A percentile compares a stretch with the other conserved stretches of the same genome.
These are phyloP conservation scores for Bradypus variegatus DNA, from an alignment of 2,797 vertebrate species.

Conservation along the genomic window DNA sequence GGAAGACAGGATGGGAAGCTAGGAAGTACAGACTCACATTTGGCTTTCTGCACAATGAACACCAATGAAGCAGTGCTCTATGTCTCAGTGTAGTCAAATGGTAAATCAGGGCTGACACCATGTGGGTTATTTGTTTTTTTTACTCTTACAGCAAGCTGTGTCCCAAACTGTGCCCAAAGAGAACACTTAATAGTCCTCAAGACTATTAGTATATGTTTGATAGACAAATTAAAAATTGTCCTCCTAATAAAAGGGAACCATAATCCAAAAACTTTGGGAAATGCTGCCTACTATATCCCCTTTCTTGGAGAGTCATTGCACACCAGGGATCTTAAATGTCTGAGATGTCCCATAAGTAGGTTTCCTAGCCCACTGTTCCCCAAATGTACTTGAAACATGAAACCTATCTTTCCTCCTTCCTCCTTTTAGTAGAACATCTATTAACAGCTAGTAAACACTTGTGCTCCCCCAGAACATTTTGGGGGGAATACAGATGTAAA, in stretches of 20 bases:
- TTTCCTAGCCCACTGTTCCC: background rate
- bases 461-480: background rate
- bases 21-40: background rate
- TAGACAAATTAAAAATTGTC: background rate
- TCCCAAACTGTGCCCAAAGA: background rate
- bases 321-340: background rate
- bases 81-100: background rate
- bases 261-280: background rate
- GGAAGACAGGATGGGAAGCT: background rate
- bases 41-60: background rate
- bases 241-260: background rate
- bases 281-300: background rate
- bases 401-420: background rate
- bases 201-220: background rate
- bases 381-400: background rate
- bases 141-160: background rate
- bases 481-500: background rate
- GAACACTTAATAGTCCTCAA: background rate
- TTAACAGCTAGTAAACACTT: background rate
- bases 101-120: background rate
- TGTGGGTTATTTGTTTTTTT: background rate
- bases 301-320: background rate
- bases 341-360: background rate
- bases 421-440: background rate
- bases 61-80: rapidly evolving